A percentile compares a stretch with the other conserved stretches of the same genome.
Evolutionary conservation across 2,113 vertebrate species (phyloP).

Genomic region (Brachypteracias leptosomus): DNA sequence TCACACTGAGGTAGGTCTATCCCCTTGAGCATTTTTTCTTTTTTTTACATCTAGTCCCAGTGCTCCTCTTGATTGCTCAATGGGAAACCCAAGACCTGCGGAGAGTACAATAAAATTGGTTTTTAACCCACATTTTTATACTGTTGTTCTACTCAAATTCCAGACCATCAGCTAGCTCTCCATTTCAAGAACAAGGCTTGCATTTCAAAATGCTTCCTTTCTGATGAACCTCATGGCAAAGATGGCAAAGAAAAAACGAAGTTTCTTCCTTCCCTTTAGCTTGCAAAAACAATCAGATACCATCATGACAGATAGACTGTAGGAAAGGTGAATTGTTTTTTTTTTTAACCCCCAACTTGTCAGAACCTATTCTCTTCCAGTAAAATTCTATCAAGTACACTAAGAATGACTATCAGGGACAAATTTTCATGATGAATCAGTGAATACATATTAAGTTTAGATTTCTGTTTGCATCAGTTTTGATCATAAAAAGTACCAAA

Average conservation of each 20-base stretch:
- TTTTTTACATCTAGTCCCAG: not conserved
- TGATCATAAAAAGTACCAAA: not conserved
- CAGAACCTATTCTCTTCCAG: not conserved
- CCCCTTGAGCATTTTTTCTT: not conserved
- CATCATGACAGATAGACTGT: not conserved
- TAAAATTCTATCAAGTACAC: not conserved
- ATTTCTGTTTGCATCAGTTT: not conserved
- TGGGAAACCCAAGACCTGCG: not conserved
- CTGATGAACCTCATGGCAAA: not conserved
- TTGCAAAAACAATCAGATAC: not conserved
- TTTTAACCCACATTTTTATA: not conserved
- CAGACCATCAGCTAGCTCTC: not conserved
- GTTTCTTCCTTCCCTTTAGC: not conserved
- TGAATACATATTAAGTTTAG: not conserved
- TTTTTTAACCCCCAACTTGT: not conserved
- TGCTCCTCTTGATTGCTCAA: not conserved
- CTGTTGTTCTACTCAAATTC: not conserved
- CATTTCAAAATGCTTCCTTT: not conserved
- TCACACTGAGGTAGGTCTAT: conserved; percentile 14
- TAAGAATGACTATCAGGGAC: not conserved
- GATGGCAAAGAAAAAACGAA: not conserved
- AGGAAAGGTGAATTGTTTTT: not conserved
- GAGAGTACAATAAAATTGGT: not conserved
- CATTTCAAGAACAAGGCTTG: not conserved
- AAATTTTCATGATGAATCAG: not conserved